phyloP scores from a whole-genome alignment of 2,888 invertebrate genomes.

The Sesia bembeciformis region DNA sequence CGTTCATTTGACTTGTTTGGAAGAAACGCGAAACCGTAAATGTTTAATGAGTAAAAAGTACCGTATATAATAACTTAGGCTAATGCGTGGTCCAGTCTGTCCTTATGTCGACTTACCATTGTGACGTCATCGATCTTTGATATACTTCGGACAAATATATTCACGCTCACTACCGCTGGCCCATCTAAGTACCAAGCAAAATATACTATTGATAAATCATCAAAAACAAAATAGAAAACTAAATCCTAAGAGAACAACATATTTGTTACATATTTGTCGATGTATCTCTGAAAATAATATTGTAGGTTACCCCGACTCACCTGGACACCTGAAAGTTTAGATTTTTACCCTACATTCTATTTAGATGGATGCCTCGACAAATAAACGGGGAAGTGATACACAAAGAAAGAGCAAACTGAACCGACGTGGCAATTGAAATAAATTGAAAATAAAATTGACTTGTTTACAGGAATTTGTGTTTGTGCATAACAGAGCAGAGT shows the following conservation, averaged over 20 bases:
- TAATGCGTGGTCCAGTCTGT: conserved; percentile 52
- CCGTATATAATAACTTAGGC: conserved; percentile 43
- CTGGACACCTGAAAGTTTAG: conserved; percentile 31
- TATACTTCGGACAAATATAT: conserved; percentile 99
- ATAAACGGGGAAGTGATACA: conserved; percentile 3
- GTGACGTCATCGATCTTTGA: conserved; percentile 99
- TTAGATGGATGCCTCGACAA: neutral
- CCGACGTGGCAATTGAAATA: conserved; percentile 21
- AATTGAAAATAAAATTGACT: conserved; percentile 26
- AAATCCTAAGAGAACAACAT: conserved; percentile 39
- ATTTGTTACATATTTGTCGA: conserved; percentile 18
- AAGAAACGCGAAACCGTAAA: conserved; percentile 26
- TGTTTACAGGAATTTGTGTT: conserved; percentile 71
- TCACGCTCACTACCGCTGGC: conserved; percentile 96
- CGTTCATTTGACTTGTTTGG: conserved; percentile 70
- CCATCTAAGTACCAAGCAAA: conserved; percentile 83
- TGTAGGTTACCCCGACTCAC: conserved; percentile 26
- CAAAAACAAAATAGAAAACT: conserved; percentile 35
- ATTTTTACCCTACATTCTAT: neutral
- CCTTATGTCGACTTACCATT: conserved; percentile 89
- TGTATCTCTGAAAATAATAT: conserved; percentile 15
- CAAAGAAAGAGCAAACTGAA: conserved; percentile 5
- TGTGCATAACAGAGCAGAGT: conserved; percentile 34
- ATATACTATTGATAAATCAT: conserved; percentile 48
- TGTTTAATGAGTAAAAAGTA: conserved; percentile 13